Evolutionary conservation across 2,797 vertebrate genomes (phyloP).

Genomic region (Chloroceryle inda): DNA sequence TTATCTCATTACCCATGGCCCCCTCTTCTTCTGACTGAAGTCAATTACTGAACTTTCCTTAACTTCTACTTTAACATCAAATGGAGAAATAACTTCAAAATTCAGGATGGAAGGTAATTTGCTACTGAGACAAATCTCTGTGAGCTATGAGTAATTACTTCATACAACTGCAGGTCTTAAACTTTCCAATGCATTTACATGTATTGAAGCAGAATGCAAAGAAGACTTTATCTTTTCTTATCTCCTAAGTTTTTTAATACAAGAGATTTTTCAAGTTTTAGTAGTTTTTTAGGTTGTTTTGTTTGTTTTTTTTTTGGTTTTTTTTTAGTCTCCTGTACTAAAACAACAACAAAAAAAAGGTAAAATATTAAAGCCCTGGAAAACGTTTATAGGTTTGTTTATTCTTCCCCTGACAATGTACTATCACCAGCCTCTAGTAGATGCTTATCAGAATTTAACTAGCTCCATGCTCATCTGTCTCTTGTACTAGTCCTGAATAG

Average conservation of each 20-base stretch:
- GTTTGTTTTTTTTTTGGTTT: too few species aligned
- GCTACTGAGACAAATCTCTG: background rate
- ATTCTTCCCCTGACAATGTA: background rate
- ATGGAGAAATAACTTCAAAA: background rate
- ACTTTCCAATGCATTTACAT: background rate
- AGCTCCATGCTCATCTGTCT: background rate
- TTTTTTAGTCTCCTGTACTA: background rate
- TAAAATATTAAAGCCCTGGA: background rate
- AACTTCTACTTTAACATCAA: background rate
- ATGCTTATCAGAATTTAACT: background rate
- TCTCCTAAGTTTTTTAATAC: background rate
- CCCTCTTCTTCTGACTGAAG: background rate
- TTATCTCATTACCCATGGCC: background rate
- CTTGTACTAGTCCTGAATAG: background rate
- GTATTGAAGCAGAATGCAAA: background rate
- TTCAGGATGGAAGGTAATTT: background rate
- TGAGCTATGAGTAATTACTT: background rate
- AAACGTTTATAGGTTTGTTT: background rate
- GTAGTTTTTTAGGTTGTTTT: background rate
- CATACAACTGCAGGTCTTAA: background rate
- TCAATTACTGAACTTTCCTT: background rate
- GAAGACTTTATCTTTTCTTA: background rate
- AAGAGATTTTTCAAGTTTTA: background rate
- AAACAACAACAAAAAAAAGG: background rate
- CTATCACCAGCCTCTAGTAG: background rate